Base-by-base conservation (phyloP, 2,888 invertebrate species). In the Eudemis profundana region DNA sequence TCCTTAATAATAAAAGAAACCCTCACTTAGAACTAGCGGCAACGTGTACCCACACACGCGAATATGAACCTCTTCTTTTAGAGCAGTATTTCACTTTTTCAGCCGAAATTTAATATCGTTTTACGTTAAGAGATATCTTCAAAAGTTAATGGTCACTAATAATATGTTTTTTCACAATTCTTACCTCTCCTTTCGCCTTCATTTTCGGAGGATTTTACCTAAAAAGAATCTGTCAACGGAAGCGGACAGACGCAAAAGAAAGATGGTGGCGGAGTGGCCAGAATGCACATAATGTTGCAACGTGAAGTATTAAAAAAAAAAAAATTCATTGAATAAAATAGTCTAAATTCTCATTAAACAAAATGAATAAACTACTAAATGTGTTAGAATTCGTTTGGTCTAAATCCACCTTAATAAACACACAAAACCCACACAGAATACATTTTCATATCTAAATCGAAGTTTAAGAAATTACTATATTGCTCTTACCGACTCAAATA, bases 101-200 rank as follows among this genome's bases (percentile, higher is more conserved):
- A 8, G n/a, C 50, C 66, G 53, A 61, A 49, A 14, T 29, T 53
- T 40, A 47, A 57, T 29, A 61, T 64, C 56, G 57, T 72, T 76
- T 73, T 61, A 53, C 70, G 67, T 71, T 74, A 60, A 72, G 71
- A 71, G 71, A 38, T 5, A 29, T 49, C 21, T 49, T 49, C 21
- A 23, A 14, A 27, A n/a, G 36, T 61, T 47, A 27, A 21, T 60
- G 56, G 19, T 17, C 42, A 62, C 8, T 42, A 12, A 40, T 40
- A 67, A 61, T 54, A 51, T 38, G 44, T 42, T 49, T 59, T 57
- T 61, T 66, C 68, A 69, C 62, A 50, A 78, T 77, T 76, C 82
- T 88, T 79, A 97, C 97, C 95, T 96, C 95, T 94, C 97, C 97
- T 93, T 96, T 97, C 74, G 96, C 96, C 94, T 96, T 97, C 97